Conservation (phyloP, 2,888 invertebrate species). For the Acleris sparsana region DNA sequence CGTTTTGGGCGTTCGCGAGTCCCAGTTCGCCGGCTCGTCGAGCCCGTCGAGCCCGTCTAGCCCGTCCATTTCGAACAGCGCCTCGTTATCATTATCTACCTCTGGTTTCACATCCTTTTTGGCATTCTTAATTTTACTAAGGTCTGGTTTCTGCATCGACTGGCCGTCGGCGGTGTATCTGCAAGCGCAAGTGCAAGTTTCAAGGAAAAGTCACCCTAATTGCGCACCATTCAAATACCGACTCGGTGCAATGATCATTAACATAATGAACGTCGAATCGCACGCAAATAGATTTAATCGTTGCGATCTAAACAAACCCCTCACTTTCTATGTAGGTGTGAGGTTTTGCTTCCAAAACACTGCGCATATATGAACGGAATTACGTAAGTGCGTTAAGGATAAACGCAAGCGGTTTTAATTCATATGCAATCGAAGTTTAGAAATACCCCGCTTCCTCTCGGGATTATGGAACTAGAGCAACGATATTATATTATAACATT, state of each 20-base stretch:
- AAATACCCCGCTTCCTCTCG: not conserved
- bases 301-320: slow-evolving; percentile 43
- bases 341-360: slow-evolving; percentile 22
- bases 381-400: slow-evolving; percentile 16
- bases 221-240: slow-evolving; percentile 33
- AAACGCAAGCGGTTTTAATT: not conserved
- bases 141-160: slow-evolving; percentile 82
- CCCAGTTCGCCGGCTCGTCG: slow-evolving; percentile 80
- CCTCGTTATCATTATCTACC: slow-evolving; percentile 74
- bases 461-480: not conserved
- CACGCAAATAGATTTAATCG: slow-evolving; percentile 48
- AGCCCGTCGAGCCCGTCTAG: slow-evolving; percentile 84
- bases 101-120: slow-evolving; percentile 58
- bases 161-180: slow-evolving; percentile 85
- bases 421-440: not conserved
- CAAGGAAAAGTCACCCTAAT: slow-evolving; percentile 34
- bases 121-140: slow-evolving; percentile 76
- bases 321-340: slow-evolving; percentile 47
- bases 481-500: not conserved
- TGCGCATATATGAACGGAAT: slow-evolving; percentile 21
- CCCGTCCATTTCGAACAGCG: slow-evolving; percentile 86
- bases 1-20: slow-evolving; percentile 78
- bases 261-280: slow-evolving; percentile 48
- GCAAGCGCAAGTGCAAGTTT: slow-evolving; percentile 40
- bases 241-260: slow-evolving; percentile 41